Base-by-base conservation (phyloP, 2,888 invertebrate species). In the Troglohyphantes excavatus region DNA sequence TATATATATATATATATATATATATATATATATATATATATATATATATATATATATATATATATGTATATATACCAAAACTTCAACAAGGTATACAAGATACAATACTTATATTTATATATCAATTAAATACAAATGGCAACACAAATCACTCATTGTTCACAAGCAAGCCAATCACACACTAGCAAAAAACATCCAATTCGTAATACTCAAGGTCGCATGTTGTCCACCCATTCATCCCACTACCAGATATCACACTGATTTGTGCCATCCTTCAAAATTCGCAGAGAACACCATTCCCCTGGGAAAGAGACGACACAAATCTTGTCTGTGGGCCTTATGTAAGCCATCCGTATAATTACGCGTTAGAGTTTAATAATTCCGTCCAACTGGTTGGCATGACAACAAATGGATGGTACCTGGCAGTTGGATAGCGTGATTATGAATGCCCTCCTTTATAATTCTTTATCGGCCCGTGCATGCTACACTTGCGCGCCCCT, bases 321-420 rank as follows among this genome's bases (percentile, higher is more conserved):
- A 61, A 72, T 82, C 82, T 82, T 82, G 72, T 70, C 72, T 82
- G 59, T 23, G 23, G 59, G 61, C 27, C 73, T 73, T 73, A 29
- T 73, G 73, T 83, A 83, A 83, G 83, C 73, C 73, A 73, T 83
- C 73, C 83, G 73, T 83, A 86, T 86, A 86, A 78, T 86, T 86
- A 86, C 78, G 39, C 59, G 33, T 70, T 78, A 78, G 78, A 70
- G 85, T 86, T 78, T 78, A 86, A 86, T 86, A 76, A 70, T 86
- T 86, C 59, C 43, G 76, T 86, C 83, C 83, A 83, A 39, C 73
- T 46, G 23, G 83, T 83, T 76, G 85, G 39, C 78, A 86, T 70
- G 78, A 61, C 76, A 86, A 86, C 85, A 86, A 78, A 86, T 86
- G 85, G 85, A 70, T 78, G 59, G 70, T 78, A 86, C 85, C 85